Base-by-base conservation (phyloP, 2,113 vertebrate genomes). In the Microtus ochrogaster region DNA sequence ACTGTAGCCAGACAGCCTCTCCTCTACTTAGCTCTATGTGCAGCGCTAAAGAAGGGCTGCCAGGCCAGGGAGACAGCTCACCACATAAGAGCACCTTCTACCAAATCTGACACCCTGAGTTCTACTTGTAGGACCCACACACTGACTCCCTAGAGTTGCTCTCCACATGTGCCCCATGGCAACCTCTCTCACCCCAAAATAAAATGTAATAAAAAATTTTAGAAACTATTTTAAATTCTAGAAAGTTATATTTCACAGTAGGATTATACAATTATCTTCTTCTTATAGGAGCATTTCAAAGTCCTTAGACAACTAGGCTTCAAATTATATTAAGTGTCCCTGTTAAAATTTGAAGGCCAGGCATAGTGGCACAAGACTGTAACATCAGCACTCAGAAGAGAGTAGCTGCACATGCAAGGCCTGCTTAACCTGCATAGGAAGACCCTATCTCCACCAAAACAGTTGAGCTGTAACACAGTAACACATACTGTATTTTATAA, bases 181-280 rank as follows among this genome's bases (percentile, higher is more conserved):
- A 55, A n/a, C 78, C 52, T 21, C 5, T 55, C 11, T 12, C 21
- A 14, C 10, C 33, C 8, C 79, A 55, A 61, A 39, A 22, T 39
- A 61, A 82, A 82, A 61, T 82, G 36, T 39, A 82, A 61, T 22
- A 21, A 76, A 76, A 52, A 55, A n/a, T 2, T 55, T 58, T 58
- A 61, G 93, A 86, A 96, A 83, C 47, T 70, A 66, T 77, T 82
- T 95, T n/a, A 82, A 66, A 66, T 63, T 92, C 72, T 79, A 33
- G 6, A n/a, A 81, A 44, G 11, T 83, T 63, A 21, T 39, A 74
- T 58, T 87, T 92, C 36, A 87, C 65, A 87, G 10, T 13, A 93
- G 10, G 39, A 26, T n/a, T 63, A 70, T 6, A 92, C 66, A 81
- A 72, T 88, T 52, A 89, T 66, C 52, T 81, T 55, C 79, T 39